A percentile compares a stretch with the other conserved stretches of the same genome.
These are phyloP conservation scores for Myotis findleyi DNA, from an alignment of 2,797 vertebrate species.

Conservation along the genomic window DNA sequence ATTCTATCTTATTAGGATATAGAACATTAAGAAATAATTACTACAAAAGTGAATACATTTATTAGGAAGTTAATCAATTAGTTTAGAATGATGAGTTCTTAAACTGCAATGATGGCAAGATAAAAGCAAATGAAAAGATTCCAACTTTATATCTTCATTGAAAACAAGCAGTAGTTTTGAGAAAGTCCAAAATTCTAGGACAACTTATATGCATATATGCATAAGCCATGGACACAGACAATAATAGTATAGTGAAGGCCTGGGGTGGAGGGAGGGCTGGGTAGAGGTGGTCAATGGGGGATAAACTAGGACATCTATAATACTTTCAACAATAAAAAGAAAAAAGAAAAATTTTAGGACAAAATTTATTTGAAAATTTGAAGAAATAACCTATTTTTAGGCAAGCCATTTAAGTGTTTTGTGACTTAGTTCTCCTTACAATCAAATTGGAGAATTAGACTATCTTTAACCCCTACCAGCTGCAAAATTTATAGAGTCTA, in stretches of 20 bases:
- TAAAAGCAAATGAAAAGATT: background rate
- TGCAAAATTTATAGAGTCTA: background rate
- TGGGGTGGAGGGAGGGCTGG: too few relatives aligned
- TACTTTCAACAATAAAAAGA: background rate
- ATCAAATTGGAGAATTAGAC: background rate
- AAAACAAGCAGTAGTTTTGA: background rate
- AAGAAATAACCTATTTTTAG: background rate
- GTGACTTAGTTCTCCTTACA: background rate
- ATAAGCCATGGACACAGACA: background rate
- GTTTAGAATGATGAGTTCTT: background rate
- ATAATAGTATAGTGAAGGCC: background rate
- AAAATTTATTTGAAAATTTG: background rate
- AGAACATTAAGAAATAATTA: constrained; percentile 34
- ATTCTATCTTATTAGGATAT: background rate
- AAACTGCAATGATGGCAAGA: background rate
- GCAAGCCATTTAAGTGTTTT: background rate
- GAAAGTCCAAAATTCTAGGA: background rate
- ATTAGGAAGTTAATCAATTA: background rate
- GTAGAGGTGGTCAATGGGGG: background rate
- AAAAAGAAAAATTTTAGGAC: background rate
- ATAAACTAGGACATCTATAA: background rate
- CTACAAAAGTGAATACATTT: background rate
- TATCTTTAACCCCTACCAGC: background rate
- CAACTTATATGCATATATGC: background rate
- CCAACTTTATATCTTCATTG: background rate